phyloP scores from a whole-genome alignment of 2,797 vertebrate genomes.

The Acridotheres tristis region DNA sequence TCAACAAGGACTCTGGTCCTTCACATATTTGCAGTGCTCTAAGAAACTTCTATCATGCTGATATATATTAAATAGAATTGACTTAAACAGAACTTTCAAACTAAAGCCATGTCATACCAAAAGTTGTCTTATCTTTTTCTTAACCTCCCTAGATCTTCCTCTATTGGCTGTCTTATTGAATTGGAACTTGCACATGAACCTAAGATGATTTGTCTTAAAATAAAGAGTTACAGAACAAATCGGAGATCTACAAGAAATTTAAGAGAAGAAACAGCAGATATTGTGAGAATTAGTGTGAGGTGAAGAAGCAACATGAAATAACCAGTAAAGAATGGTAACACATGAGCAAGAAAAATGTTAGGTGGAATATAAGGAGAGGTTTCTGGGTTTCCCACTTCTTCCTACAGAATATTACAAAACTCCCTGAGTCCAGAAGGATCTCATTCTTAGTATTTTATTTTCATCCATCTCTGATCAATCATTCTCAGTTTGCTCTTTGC shows the following conservation, averaged over 20 bases:
- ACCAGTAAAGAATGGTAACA: background rate
- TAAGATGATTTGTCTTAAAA: background rate
- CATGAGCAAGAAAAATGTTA: background rate
- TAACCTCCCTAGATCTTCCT: background rate
- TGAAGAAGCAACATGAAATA: background rate
- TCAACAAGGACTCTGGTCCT: background rate
- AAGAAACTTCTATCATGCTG: slow-evolving; percentile 15
- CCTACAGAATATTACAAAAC: background rate
- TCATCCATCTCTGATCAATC: background rate
- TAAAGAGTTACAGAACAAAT: background rate
- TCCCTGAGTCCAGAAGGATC: background rate
- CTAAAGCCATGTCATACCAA: slow-evolving; percentile 49
- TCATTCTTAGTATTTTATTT: background rate
- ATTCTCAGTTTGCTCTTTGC: background rate
- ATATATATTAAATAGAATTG: slow-evolving; percentile 53
- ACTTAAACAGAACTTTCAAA: slow-evolving; percentile 45
- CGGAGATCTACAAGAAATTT: background rate
- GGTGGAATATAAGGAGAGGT: background rate
- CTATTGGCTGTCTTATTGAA: background rate
- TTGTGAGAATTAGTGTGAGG: background rate
- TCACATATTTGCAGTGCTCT: slow-evolving; percentile 30
- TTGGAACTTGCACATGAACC: background rate
- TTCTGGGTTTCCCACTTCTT: background rate
- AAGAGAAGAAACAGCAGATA: background rate
- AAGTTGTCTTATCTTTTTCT: background rate